Base-by-base conservation (phyloP, 2,888 invertebrate genomes). In the Tubulanus polymorphus region DNA sequence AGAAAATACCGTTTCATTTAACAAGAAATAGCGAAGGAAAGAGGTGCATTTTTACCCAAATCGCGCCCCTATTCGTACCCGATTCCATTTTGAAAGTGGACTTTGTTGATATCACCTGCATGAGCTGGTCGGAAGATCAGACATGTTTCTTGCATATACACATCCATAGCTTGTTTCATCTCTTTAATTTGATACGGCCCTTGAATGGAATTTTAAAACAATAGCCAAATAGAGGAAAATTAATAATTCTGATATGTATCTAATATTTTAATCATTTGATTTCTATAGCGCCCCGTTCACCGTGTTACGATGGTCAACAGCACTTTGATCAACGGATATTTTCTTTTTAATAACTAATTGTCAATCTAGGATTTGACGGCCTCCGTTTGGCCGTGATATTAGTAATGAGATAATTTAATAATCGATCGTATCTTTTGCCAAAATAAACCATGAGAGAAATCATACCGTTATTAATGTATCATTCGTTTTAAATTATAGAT, bases 101-200 rank as follows among this genome's bases (percentile, higher is more conserved):
- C 64, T 15, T 64, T 49, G 57, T 74, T 70, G 1, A 46, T 30
- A 48, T 74, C 71, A 0, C 48, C 25, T 1, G 37, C 49, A 8
- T 48, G 59, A 26, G 68, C 62, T 1, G 64, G 64, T 30, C 61
- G 53, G 56, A 74, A 72, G 20, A 56, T 62, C 2, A 74, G 47
- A 52, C 74, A 74, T 5, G 74, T 73, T 62, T 73, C 72, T 10
- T 70, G 62, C 53, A 73, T 73, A 72, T 73, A 74, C 53, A 73
- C 74, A 15, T 70, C 66, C 71, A 74, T 71, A 2, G 72, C 64
- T 25, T 62, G 65, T 15, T 68, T 63, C 18, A 74, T 73, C 54
- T 41, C 41, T 15, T 5, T 41, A 5, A 8, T 15, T 15, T 41
- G 6, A 23, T 41, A 41, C 18, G 18, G 20, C 5, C 15, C 41